A percentile compares a stretch with the other conserved stretches of the same genome.
Conservation (phyloP, 2,888 invertebrate genomes). For the Zootermopsis nevadensis region DNA sequence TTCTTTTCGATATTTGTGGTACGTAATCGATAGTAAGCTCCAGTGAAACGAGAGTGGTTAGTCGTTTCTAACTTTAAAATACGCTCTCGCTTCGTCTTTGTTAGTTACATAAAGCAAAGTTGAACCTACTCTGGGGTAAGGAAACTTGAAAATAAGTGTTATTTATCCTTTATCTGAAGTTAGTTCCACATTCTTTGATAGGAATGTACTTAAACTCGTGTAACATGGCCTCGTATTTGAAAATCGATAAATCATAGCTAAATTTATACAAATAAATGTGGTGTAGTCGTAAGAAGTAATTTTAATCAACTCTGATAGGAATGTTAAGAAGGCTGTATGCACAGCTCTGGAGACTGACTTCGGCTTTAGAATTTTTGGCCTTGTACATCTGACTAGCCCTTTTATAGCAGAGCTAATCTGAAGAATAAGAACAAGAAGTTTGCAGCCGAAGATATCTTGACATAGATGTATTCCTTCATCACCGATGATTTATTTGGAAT, state of each 20-base stretch:
- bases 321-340: no score
- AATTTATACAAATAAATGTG: no score
- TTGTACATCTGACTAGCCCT: no score
- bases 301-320: no score
- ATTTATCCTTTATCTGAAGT: conserved; percentile 18
- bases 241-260: neutral
- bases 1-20: neutral
- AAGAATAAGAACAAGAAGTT: no score
- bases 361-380: no score
- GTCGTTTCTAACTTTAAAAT: neutral
- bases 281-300: no score
- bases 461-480: no score
- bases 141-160: neutral
- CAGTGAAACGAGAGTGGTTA: neutral
- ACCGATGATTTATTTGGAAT: no score
- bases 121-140: neutral
- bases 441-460: no score
- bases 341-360: no score
- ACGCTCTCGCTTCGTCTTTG: neutral
- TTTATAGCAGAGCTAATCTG: no score
- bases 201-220: neutral
- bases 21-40: conserved; percentile 1
- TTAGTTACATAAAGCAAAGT: conserved; percentile 11
- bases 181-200: neutral
- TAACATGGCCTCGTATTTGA: neutral